Evolutionary conservation across 2,888 invertebrate genomes (phyloP).

Genomic region (Temnothorax unifasciatus): DNA sequence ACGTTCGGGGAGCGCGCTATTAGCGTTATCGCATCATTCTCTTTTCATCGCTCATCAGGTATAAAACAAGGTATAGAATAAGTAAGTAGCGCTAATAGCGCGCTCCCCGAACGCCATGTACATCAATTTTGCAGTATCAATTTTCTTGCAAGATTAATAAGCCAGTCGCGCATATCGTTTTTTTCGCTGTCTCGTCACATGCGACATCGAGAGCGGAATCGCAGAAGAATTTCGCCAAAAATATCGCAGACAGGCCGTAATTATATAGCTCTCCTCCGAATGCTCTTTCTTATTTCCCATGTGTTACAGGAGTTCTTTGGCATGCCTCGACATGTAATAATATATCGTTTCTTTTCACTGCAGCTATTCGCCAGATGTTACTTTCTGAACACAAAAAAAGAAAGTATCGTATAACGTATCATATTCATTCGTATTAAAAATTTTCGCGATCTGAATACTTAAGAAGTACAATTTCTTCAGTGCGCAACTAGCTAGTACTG

Average conservation of each 20-base stretch:
- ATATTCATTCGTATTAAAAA: background rate
- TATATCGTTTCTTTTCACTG: background rate
- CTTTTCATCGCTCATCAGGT: no score
- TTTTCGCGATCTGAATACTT: background rate
- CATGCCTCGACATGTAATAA: constrained; percentile 12
- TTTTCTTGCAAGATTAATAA: constrained; percentile 44
- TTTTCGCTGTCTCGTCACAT: background rate
- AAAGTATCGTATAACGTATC: background rate
- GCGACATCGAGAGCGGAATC: background rate
- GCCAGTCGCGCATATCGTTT: background rate
- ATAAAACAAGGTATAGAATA: no score
- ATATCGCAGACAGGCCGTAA: constrained; percentile 23
- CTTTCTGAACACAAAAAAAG: background rate
- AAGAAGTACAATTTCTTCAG: background rate
- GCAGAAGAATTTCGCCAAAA: constrained; percentile 20
- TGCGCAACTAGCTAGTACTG: background rate
- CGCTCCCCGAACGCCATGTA: no score
- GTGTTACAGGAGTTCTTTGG: background rate
- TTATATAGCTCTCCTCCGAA: constrained; percentile 10
- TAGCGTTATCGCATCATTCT: no score
- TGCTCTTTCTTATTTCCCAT: constrained; percentile 5
- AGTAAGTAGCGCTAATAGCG: no score
- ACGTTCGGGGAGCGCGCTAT: no score
- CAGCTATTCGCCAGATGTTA: constrained; percentile 29
- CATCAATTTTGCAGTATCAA: constrained; percentile 32